Conservation (phyloP, 2,888 invertebrate species). For the Caradrina kadenii region DNA sequence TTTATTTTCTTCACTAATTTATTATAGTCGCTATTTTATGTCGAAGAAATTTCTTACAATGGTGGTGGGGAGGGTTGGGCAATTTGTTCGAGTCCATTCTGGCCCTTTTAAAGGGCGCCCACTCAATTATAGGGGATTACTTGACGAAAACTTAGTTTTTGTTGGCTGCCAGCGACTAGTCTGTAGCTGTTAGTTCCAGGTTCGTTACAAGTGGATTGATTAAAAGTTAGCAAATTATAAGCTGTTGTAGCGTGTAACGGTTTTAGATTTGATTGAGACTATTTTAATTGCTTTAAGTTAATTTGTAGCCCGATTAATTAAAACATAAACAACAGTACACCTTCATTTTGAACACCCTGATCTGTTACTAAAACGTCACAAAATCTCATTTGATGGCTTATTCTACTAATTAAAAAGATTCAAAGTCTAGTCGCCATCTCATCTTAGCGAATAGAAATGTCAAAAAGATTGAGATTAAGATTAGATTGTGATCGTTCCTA, state of each 20-base stretch:
- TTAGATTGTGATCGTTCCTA: no score
- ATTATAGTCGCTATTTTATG: conserved; percentile 48
- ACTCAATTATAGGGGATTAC: conserved; percentile 54
- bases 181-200: conserved; percentile 19
- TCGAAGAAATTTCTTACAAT: conserved; percentile 38
- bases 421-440: no score
- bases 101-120: conserved; percentile 19
- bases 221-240: conserved; percentile 34
- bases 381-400: background rate
- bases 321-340: background rate
- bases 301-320: background rate
- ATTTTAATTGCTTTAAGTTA: conserved; percentile 20
- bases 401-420: no score
- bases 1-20: conserved; percentile 59
- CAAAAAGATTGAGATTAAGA: no score
- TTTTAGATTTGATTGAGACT: conserved; percentile 10
- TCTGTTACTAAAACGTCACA: background rate
- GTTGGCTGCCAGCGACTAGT: conserved; percentile 16
- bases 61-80: conserved; percentile 10
- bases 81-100: conserved; percentile 48
- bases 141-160: conserved; percentile 52
- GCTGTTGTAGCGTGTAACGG: conserved; percentile 16
- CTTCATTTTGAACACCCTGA: background rate
- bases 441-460: no score
- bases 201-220: conserved; percentile 26